These are phyloP conservation scores for Triops cancriformis DNA, from an alignment of 1,140 invertebrate species.

Conservation along the genomic window DNA sequence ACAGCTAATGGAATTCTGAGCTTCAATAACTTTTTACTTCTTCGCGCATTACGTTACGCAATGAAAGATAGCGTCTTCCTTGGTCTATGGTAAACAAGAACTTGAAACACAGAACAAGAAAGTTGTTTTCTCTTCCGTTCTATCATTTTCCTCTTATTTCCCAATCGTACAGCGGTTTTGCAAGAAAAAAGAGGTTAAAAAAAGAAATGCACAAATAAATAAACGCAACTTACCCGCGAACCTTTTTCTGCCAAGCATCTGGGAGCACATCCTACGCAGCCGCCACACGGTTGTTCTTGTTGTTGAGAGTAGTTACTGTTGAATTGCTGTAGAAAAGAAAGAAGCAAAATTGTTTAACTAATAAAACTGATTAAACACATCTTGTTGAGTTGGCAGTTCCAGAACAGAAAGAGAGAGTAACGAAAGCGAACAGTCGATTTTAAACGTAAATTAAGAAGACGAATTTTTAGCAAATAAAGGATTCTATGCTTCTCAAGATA, in stretches of 20 bases:
- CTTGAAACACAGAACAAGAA: background rate
- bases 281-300: constrained; percentile 23
- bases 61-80: background rate
- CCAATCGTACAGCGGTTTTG: background rate
- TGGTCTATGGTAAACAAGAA: background rate
- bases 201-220: background rate
- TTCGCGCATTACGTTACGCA: background rate
- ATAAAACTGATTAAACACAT: background rate
- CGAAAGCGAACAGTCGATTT: too few relatives aligned
- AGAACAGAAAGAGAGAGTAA: too few relatives aligned
- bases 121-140: background rate
- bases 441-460: too few relatives aligned
- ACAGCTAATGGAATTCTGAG: too few relatives aligned
- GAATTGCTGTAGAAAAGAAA: background rate
- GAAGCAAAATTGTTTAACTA: constrained; percentile 11
- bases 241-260: constrained; percentile 93
- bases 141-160: background rate
- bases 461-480: too few relatives aligned
- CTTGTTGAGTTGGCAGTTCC: too few relatives aligned
- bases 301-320: background rate
- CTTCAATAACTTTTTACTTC: too few relatives aligned
- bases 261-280: constrained; percentile 56
- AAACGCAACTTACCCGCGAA: constrained; percentile 52
- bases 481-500: too few relatives aligned
- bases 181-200: background rate